These are phyloP conservation scores for Arbacia lixula DNA, from an alignment of 53 echinoderm and acorn worm genomes.

Conservation along the genomic window DNA sequence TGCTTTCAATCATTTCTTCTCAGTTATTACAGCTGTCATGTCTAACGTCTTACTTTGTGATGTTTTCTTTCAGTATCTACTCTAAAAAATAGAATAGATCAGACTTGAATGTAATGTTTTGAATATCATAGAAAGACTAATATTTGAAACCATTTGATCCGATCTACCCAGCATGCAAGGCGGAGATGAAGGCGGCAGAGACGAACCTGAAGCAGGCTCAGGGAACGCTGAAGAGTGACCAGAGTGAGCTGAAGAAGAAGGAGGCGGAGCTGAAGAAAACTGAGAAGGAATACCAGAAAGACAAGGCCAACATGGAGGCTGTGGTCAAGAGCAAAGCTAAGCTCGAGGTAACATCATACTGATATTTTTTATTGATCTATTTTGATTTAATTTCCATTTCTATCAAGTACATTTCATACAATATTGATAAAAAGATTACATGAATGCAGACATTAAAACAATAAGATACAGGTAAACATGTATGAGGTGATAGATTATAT, in stretches of 20 bases:
- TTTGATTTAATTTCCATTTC: not conserved
- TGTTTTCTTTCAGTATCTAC: no score
- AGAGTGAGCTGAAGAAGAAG: constrained; percentile 93
- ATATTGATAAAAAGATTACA: no score
- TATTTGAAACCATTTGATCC: no score
- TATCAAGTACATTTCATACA: not conserved
- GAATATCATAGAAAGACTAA: no score
- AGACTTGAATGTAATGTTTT: no score
- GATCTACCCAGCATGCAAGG: constrained; percentile 88
- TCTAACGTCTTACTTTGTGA: no score
- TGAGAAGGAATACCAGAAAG: constrained; percentile 92
- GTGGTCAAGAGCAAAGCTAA: constrained; percentile 83
- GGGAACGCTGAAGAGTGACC: constrained; percentile 89
- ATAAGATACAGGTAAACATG: no score
- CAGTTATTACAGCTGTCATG: no score
- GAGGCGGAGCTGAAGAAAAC: constrained; percentile 94
- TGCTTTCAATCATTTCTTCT: no score
- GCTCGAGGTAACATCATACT: constrained; percentile 72
- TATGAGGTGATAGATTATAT: no score
- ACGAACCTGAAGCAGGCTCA: constrained; percentile 92
- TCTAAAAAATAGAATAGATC: no score
- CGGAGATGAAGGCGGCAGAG: constrained; percentile 85
- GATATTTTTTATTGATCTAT: not conserved
- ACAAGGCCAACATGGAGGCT: constrained; percentile 77
- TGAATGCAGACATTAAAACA: no score